Percentiles rank a stretch among this genome's conserved stretches.
These are phyloP conservation scores for Coreius guichenoti DNA, from an alignment of 2,797 vertebrate species.

Conservation along the genomic window DNA sequence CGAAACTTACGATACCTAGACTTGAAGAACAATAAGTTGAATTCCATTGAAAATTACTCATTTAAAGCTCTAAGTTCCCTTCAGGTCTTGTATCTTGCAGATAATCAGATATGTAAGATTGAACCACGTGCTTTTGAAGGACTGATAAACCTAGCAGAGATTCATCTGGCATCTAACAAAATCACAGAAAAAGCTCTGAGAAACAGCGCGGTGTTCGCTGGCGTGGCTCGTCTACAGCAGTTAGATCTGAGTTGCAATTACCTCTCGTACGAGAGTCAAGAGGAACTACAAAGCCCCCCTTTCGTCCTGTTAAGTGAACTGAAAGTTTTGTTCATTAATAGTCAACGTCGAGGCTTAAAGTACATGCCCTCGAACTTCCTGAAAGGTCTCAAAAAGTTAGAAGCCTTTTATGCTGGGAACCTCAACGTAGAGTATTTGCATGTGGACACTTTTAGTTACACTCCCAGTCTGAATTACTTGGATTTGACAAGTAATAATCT, in stretches of 20 bases:
- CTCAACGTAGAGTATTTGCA: constrained; percentile 47
- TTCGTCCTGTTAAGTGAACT: constrained; percentile 48
- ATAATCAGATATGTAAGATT: constrained; percentile 60
- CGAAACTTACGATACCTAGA: constrained; percentile 30
- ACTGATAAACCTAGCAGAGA: constrained; percentile 14
- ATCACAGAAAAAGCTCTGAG: constrained; percentile 31
- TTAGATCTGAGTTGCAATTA: constrained; percentile 55
- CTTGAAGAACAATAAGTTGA: constrained; percentile 57
- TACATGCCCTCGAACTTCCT: constrained; percentile 52
- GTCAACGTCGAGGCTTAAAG: constrained; percentile 50
- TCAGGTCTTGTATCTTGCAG: constrained; percentile 38
- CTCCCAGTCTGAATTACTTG: constrained; percentile 44
- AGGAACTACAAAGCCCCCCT: constrained; percentile 27
- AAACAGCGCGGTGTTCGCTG: constrained; percentile 25
- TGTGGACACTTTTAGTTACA: constrained; percentile 44
- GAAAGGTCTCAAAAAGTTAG: constrained; percentile 21
- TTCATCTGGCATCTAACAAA: constrained; percentile 55
- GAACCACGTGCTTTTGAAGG: constrained; percentile 39
- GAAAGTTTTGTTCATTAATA: constrained; percentile 41
- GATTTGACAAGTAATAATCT: constrained; percentile 55
- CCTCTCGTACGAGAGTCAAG: constrained; percentile 36
- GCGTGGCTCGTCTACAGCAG: constrained; percentile 10
- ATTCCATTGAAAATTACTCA: constrained; percentile 22
- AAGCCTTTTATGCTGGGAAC: constrained; percentile 46
- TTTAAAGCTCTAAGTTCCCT: constrained; percentile 50